Evolutionary conservation across 2,113 vertebrate species (phyloP).

Genomic region (Oenanthe oenanthe): DNA sequence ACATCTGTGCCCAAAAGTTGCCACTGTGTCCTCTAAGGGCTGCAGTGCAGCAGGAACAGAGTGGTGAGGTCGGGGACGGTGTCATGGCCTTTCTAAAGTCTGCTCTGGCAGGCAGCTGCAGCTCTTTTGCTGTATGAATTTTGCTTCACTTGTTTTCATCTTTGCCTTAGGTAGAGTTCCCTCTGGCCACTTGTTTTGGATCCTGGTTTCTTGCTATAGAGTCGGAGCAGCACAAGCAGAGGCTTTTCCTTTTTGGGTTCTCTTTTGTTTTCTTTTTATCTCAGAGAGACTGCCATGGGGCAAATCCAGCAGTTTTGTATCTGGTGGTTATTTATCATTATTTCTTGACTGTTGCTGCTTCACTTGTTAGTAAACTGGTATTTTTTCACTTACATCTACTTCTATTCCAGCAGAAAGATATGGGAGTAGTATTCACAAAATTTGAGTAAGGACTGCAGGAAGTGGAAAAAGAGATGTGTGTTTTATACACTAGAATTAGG

Average conservation of each 20-base stretch:
- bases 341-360: neutral
- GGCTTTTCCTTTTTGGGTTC: neutral
- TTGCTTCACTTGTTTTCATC: neutral
- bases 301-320: neutral
- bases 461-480: neutral
- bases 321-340: neutral
- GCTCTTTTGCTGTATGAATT: neutral
- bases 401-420: neutral
- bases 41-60: neutral
- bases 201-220: neutral
- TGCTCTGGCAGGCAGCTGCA: neutral
- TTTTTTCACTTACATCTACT: neutral
- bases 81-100: rapidly evolving
- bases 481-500: neutral
- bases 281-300: neutral
- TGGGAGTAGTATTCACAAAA: neutral
- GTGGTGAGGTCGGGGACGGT: rapidly evolving
- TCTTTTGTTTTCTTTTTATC: neutral
- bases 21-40: neutral
- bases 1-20: neutral
- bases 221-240: rapidly evolving
- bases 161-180: neutral
- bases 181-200: neutral
- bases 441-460: neutral
- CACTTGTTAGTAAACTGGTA: neutral